These are phyloP conservation scores for Sinosuthora webbiana DNA, from an alignment of 2,113 vertebrate genomes.

Conservation along the genomic window DNA sequence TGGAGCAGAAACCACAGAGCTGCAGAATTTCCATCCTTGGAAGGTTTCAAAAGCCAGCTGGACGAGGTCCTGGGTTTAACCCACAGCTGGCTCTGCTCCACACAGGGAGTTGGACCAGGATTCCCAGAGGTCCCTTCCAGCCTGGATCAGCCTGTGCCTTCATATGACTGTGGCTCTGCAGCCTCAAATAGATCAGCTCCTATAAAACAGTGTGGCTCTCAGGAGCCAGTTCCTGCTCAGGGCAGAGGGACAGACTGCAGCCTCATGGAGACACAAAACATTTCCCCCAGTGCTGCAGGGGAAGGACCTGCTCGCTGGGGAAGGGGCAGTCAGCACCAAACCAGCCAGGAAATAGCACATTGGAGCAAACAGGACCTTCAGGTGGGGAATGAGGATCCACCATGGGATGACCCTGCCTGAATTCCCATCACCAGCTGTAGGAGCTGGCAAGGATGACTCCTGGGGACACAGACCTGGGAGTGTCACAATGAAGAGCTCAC, in stretches of 20 bases:
- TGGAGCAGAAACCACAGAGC: background rate
- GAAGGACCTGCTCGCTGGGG: rapidly evolving
- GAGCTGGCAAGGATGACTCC: background rate
- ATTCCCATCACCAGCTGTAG: background rate
- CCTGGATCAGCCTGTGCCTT: background rate
- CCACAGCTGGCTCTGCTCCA: background rate
- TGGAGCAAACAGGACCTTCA: background rate
- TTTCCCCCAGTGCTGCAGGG: background rate
- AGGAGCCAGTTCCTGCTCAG: background rate
- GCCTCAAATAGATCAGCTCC: background rate
- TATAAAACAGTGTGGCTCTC: rapidly evolving
- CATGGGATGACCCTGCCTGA: background rate
- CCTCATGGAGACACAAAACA: background rate
- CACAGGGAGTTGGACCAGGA: rapidly evolving
- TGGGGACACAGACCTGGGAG: background rate
- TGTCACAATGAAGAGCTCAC: background rate
- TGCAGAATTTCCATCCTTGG: background rate
- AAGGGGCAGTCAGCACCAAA: background rate
- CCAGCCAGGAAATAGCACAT: background rate
- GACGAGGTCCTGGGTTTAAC: background rate
- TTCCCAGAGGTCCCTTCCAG: background rate
- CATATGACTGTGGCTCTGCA: rapidly evolving
- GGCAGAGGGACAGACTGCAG: background rate
- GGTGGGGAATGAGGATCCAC: background rate
- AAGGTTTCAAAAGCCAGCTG: background rate